Conservation (phyloP, 2,888 invertebrate genomes). For the Dasysyrphus tricinctus region DNA sequence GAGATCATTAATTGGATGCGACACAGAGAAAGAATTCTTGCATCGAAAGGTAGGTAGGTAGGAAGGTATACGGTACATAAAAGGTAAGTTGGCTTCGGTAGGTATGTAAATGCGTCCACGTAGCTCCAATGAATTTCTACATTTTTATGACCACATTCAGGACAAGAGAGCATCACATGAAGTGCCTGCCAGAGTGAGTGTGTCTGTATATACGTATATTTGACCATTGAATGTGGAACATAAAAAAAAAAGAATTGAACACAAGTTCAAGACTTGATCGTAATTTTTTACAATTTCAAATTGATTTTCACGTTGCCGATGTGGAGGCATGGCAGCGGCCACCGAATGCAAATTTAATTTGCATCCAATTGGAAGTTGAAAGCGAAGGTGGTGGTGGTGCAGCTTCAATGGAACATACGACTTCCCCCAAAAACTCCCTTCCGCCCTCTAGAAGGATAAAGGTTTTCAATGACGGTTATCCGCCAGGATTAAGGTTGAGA, state of each 20-base stretch:
- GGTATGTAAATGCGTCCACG: constrained; percentile 24
- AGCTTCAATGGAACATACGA: not conserved
- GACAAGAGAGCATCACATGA: constrained; percentile 4
- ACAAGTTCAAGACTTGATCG: constrained; percentile 55
- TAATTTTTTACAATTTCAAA: constrained; percentile 54
- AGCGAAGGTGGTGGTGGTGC: constrained; percentile 18
- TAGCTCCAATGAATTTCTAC: constrained; percentile 39
- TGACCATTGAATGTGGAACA: constrained; percentile 6
- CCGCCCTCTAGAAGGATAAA: constrained; percentile 20
- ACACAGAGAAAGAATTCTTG: constrained; percentile 40
- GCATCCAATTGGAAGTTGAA: constrained; percentile 38
- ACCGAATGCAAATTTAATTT: constrained; percentile 54
- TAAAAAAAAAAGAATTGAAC: constrained; percentile 7
- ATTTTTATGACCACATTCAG: constrained; percentile 51
- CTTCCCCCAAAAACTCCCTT: not conserved
- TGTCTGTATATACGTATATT: constrained; percentile 4
- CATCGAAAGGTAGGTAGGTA: not conserved
- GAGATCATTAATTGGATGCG: constrained; percentile 64
- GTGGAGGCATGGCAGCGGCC: not conserved
- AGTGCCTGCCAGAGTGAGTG: not conserved
- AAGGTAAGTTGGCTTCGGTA: constrained; percentile 12
- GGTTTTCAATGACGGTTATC: constrained; percentile 26
- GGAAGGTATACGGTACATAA: not conserved
- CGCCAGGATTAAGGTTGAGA: constrained; percentile 23
- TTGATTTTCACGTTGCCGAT: constrained; percentile 54